phyloP scores from a whole-genome alignment of 2,113 vertebrate genomes.

The Vidua macroura region DNA sequence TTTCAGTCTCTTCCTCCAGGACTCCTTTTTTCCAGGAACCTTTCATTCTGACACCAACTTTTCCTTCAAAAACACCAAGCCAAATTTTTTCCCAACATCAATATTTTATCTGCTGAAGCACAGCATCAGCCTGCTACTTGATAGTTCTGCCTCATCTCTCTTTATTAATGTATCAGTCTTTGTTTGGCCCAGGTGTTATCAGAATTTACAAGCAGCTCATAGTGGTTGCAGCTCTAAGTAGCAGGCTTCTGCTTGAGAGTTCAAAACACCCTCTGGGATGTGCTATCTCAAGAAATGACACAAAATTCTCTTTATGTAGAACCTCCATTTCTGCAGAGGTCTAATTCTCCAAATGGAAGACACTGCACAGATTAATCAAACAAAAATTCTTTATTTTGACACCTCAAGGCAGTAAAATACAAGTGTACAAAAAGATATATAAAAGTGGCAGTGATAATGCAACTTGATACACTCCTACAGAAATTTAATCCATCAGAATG shows the following conservation, averaged over 20 bases:
- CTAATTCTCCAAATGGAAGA: neutral
- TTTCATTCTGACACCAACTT: neutral
- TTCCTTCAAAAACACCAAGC: neutral
- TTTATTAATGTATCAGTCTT: neutral
- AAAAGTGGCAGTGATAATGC: slow-evolving; percentile 64
- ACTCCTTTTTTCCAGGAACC: neutral
- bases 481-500: neutral
- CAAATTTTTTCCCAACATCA: neutral
- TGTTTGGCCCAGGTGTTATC: neutral
- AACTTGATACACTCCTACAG: slow-evolving; percentile 23
- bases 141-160: neutral
- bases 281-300: neutral
- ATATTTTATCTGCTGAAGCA: neutral
- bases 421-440: slow-evolving; percentile 33
- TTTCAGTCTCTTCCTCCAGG: neutral
- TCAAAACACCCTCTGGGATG: neutral
- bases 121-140: neutral
- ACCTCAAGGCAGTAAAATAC: slow-evolving; percentile 57
- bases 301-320: neutral
- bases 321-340: neutral
- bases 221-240: neutral
- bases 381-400: slow-evolving; percentile 70
- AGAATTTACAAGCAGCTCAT: neutral
- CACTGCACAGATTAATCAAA: neutral
- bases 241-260: neutral